Percentiles rank a stretch among this genome's conserved stretches.
phyloP scores from a whole-genome alignment of 2,888 invertebrate species.

The Drosophila flavopinicola region DNA sequence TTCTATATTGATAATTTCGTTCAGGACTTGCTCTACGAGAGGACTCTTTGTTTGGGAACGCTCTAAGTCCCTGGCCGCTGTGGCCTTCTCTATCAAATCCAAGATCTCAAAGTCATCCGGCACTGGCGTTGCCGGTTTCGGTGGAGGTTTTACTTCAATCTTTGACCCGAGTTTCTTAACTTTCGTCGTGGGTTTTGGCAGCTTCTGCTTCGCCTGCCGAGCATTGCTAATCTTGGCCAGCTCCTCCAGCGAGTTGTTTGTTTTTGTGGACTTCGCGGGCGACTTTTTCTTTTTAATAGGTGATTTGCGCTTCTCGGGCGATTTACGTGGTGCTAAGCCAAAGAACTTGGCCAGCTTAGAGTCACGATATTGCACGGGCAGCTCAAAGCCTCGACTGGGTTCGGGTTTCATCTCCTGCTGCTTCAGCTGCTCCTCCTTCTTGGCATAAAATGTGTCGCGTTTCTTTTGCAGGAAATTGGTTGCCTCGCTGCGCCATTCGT shows the following conservation, averaged over 20 bases:
- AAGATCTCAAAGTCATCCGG: conserved; percentile 67
- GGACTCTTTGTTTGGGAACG: conserved; percentile 69
- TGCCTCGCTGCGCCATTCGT: conserved; percentile 83
- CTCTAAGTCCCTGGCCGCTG: conserved; percentile 59
- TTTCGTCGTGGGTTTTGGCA: not conserved
- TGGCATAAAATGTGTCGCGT: conserved; percentile 78
- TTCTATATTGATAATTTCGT: conserved; percentile 11
- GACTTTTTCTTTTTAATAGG: conserved; percentile 72
- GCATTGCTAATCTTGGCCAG: conserved; percentile 66
- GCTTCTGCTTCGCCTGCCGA: conserved; percentile 35
- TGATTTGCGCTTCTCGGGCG: conserved; percentile 68
- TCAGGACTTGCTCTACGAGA: conserved; percentile 28
- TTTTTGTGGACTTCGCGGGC: conserved; percentile 39
- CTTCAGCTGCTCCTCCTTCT: conserved; percentile 63
- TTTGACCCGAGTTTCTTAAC: conserved; percentile 22
- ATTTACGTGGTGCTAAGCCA: conserved; percentile 71
- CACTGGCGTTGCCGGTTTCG: conserved; percentile 61
- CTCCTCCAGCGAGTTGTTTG: conserved; percentile 74
- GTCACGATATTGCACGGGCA: conserved; percentile 79
- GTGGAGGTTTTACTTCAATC: conserved; percentile 1
- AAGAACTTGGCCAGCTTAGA: conserved; percentile 82
- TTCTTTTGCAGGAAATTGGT: conserved; percentile 83
- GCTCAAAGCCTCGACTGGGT: conserved; percentile 27
- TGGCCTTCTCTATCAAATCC: conserved; percentile 64
- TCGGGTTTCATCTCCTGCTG: conserved; percentile 18